These are phyloP conservation scores for Urocynchramus pylzowi DNA, from an alignment of 2,113 vertebrate species.

Conservation along the genomic window DNA sequence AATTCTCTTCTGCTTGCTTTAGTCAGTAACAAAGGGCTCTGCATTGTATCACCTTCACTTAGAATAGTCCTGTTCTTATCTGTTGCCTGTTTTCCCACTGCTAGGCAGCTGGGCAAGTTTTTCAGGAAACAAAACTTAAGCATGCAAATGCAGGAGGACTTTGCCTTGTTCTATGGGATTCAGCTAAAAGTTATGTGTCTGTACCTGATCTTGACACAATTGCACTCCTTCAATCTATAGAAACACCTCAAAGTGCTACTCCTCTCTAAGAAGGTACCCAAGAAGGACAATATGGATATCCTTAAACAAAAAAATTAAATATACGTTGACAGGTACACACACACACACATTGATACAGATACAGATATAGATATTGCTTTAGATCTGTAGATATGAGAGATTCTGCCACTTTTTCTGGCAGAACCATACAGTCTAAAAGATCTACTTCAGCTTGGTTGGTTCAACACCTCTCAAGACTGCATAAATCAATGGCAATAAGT, in stretches of 20 bases:
- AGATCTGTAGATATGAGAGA: background rate
- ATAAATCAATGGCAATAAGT: slow-evolving; percentile 42
- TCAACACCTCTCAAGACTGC: background rate
- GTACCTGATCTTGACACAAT: background rate
- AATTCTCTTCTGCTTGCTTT: background rate
- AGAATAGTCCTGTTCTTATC: background rate
- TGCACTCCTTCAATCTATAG: accelerated
- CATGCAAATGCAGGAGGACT: background rate
- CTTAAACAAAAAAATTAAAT: background rate
- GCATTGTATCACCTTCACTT: background rate
- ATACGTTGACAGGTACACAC: background rate
- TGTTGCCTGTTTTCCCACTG: background rate
- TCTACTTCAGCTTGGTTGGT: background rate
- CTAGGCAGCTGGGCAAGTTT: background rate
- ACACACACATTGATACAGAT: background rate
- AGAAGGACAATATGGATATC: background rate
- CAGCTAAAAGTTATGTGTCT: background rate
- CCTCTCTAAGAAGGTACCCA: background rate
- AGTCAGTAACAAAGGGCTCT: background rate
- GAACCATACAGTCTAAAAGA: background rate
- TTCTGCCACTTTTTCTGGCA: background rate
- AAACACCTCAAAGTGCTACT: background rate
- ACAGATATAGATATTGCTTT: background rate
- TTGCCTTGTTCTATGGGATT: background rate
- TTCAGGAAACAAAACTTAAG: background rate